phyloP scores from a whole-genome alignment of 2,888 invertebrate species.

The Himalopsyche anomala region DNA sequence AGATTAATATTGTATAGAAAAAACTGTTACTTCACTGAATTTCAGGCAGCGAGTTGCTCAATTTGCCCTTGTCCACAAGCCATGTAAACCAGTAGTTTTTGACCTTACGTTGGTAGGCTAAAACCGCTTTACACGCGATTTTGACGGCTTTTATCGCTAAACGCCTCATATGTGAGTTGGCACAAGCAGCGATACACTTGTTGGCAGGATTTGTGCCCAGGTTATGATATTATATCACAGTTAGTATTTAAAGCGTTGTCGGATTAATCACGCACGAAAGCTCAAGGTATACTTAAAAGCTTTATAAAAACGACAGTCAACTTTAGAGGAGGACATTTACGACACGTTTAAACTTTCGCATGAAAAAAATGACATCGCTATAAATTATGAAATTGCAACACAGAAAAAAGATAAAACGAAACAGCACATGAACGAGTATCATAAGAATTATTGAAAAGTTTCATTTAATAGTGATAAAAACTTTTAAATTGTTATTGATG shows the following conservation, averaged over 20 bases:
- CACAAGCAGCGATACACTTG: background rate
- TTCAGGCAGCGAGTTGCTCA: background rate
- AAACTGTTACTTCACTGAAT: background rate
- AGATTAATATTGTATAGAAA: no score
- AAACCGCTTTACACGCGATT: slow-evolving; percentile 30
- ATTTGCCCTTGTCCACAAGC: background rate
- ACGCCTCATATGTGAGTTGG: background rate
- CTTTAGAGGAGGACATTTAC: no score
- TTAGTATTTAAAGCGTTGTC: background rate
- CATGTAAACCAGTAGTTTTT: background rate
- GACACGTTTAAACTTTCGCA: no score
- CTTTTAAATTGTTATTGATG: no score
- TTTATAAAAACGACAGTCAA: no score
- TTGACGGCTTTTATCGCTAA: slow-evolving; percentile 1
- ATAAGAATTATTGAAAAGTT: no score
- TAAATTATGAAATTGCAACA: no score
- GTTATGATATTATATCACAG: background rate
- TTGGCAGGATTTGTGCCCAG: background rate
- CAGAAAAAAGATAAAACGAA: no score
- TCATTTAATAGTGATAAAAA: no score
- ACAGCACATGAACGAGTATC: no score
- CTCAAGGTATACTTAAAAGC: no score
- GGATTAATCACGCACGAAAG: background rate
- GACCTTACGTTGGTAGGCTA: background rate
- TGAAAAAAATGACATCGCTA: no score